Conservation (phyloP, 2,113 vertebrate species). For the Panthera uncia region DNA sequence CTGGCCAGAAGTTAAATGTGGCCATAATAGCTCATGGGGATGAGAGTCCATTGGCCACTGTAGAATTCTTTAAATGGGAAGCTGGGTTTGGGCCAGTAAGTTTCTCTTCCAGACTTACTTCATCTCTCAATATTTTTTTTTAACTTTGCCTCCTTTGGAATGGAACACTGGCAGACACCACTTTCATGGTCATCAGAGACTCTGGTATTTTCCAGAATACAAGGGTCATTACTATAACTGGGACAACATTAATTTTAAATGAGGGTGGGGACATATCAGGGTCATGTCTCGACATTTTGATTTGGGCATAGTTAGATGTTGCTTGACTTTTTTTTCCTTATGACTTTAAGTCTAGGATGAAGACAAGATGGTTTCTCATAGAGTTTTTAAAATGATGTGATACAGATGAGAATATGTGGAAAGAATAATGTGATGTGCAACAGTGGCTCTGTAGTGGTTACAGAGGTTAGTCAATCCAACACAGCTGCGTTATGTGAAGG, state of each 20-base stretch:
- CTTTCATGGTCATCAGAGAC: not conserved
- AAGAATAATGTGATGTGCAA: not conserved
- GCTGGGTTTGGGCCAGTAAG: not conserved
- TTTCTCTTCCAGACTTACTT: not conserved
- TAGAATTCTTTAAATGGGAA: constrained; percentile 29
- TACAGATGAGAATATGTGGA: not conserved
- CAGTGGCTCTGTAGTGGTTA: no score
- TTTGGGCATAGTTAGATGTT: not conserved
- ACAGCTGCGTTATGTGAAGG: not conserved
- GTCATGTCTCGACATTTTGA: not conserved
- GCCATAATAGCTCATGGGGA: not conserved
- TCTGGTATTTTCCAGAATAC: not conserved
- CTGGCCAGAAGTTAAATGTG: constrained; percentile 29
- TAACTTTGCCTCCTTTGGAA: not conserved
- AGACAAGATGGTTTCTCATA: not conserved
- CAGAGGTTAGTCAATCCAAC: not conserved
- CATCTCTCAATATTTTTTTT: not conserved
- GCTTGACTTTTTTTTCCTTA: not conserved
- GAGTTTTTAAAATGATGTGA: not conserved
- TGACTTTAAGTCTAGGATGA: not conserved
- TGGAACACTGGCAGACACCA: not conserved
- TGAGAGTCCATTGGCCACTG: not conserved
- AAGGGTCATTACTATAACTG: not conserved
- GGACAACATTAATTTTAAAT: not conserved
- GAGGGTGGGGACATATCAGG: not conserved